phyloP scores from a whole-genome alignment of 2,113 vertebrate genomes.

The Myocastor coypus region DNA sequence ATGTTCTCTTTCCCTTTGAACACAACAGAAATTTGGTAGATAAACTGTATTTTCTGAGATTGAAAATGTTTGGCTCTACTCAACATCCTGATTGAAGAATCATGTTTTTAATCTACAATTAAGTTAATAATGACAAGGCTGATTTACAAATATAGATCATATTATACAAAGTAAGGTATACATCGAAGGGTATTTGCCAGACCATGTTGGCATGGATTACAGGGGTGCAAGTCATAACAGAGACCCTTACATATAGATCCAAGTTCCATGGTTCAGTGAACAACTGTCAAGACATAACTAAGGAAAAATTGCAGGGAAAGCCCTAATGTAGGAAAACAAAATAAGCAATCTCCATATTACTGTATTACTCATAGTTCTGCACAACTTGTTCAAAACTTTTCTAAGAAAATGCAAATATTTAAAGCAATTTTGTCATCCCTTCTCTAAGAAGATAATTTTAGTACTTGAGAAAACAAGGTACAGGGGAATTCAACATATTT shows the following conservation, averaged over 20 bases:
- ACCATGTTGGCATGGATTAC: slow-evolving; percentile 64
- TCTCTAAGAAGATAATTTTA: slow-evolving; percentile 44
- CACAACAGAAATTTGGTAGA: slow-evolving; percentile 28
- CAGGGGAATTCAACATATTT: not conserved
- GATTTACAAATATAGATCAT: slow-evolving; percentile 62
- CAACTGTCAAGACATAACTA: slow-evolving; percentile 49
- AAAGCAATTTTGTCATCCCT: slow-evolving; percentile 11
- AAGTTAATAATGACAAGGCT: slow-evolving; percentile 53
- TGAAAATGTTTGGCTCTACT: slow-evolving; percentile 27
- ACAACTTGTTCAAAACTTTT: slow-evolving; percentile 15
- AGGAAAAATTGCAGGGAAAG: slow-evolving; percentile 50
- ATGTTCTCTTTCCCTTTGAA: not conserved
- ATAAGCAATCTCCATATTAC: not conserved
- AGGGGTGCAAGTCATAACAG: slow-evolving; percentile 67
- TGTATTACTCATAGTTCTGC: not conserved
- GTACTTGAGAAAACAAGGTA: not conserved
- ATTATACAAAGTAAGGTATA: slow-evolving; percentile 66
- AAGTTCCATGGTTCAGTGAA: slow-evolving; percentile 66
- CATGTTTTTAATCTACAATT: slow-evolving; percentile 52
- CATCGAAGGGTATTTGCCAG: slow-evolving; percentile 67
- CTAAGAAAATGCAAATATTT: slow-evolving; percentile 46
- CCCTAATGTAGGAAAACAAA: not conserved
- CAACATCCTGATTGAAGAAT: slow-evolving; percentile 52
- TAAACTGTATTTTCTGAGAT: slow-evolving; percentile 1
- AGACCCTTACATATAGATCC: not conserved